A percentile compares a stretch with the other conserved stretches of the same genome.
Evolutionary conservation across 2,113 vertebrate species (phyloP).

Genomic region (Oncorhynchus gorbuscha): DNA sequence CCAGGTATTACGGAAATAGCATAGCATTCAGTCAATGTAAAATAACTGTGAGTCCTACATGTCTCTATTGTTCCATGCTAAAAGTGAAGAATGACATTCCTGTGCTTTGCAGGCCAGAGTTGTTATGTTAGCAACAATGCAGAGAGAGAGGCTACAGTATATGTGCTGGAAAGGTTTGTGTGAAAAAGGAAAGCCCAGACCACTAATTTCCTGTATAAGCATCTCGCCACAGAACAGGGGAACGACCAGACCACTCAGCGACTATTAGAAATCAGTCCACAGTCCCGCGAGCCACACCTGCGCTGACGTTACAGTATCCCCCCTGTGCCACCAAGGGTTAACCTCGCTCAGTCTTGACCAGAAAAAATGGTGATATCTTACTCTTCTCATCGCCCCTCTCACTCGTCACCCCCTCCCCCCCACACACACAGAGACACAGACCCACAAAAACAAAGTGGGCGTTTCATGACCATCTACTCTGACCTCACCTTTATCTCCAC

Average conservation of each 20-base stretch:
- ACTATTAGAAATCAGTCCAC: conserved; percentile 69
- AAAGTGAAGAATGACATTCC: not conserved
- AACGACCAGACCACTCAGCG: conserved; percentile 60
- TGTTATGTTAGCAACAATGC: not conserved
- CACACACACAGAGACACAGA: not conserved
- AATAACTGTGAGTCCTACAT: not conserved
- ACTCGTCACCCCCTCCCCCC: conserved; percentile 58
- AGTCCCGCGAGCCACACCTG: conserved; percentile 67
- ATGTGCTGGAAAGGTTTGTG: conserved; percentile 56
- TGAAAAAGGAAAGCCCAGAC: conserved; percentile 71
- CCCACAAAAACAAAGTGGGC: conserved; percentile 9
- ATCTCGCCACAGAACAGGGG: conserved; percentile 43
- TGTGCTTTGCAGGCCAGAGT: no score
- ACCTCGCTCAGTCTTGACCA: conserved; percentile 72
- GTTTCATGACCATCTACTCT: conserved; percentile 1
- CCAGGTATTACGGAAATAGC: not conserved
- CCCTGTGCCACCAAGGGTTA: conserved; percentile 61
- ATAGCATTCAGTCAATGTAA: not conserved
- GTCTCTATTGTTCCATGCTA: not conserved
- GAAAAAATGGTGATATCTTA: conserved; percentile 73
- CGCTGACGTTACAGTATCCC: conserved; percentile 32
- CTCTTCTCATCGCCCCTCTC: conserved; percentile 71
- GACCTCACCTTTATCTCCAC: not conserved
- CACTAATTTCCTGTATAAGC: conserved; percentile 75
- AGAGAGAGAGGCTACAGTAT: conserved; percentile 21